Percentiles rank a stretch among this genome's conserved stretches.
Conservation (phyloP, 2,113 vertebrate species). For the Beaufortia kweichowensis region DNA sequence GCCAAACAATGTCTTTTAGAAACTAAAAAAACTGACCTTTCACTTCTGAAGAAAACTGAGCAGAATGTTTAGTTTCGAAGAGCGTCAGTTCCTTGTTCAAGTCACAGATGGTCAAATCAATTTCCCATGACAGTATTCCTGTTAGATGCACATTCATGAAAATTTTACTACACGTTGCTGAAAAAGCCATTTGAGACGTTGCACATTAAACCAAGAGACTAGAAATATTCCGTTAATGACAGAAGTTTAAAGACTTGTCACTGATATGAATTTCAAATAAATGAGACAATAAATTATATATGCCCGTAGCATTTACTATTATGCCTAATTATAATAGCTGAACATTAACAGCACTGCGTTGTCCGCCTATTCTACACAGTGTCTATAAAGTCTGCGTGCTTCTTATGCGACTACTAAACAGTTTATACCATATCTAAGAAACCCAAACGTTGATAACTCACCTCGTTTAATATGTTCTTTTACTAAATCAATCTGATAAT, state of each 20-base stretch:
- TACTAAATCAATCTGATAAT: constrained; percentile 78
- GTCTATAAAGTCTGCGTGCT: no score
- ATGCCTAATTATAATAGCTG: not conserved
- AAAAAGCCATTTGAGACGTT: not conserved
- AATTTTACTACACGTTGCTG: not conserved
- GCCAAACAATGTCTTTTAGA: not conserved
- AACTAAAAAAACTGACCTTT: constrained; percentile 81
- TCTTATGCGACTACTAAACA: not conserved
- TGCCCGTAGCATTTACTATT: not conserved
- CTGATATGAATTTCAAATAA: no score
- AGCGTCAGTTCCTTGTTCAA: constrained; percentile 87
- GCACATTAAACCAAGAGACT: not conserved
- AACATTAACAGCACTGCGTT: not conserved
- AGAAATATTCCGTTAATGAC: no score
- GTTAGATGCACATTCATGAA: constrained; percentile 34
- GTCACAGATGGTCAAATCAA: constrained; percentile 79
- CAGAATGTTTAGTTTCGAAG: constrained; percentile 87
- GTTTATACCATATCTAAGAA: not conserved
- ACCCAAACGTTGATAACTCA: constrained; percentile 61
- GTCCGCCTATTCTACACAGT: not conserved
- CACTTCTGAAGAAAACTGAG: constrained; percentile 91
- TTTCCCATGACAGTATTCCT: constrained; percentile 89
- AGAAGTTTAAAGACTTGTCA: not conserved
- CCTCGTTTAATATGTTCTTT: constrained; percentile 81
- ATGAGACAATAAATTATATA: no score